phyloP scores from a whole-genome alignment of 2,797 vertebrate genomes.

The Gephyroberyx darwinii region DNA sequence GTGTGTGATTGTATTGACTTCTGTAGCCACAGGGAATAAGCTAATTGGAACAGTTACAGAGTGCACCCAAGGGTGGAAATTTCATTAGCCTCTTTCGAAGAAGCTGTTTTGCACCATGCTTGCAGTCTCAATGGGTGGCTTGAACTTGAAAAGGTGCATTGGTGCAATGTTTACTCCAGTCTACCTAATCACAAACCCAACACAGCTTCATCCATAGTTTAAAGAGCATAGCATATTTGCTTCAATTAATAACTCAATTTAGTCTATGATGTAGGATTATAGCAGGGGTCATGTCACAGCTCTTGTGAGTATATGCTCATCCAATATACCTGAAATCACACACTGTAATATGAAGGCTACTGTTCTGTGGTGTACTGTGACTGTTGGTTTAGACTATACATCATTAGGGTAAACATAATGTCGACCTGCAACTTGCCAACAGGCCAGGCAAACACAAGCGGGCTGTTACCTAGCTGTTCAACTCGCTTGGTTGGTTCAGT shows the following conservation, averaged over 20 bases:
- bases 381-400: not conserved
- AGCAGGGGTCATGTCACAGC: not conserved
- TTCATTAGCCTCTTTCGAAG: slow-evolving; percentile 45
- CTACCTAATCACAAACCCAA: not conserved
- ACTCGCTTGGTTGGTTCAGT: not conserved
- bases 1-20: slow-evolving; percentile 7
- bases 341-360: not conserved
- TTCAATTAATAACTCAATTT: no score
- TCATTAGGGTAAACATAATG: not conserved
- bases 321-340: not conserved
- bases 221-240: not conserved
- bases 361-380: not conserved
- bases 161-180: not conserved
- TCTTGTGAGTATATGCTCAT: not conserved
- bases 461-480: not conserved
- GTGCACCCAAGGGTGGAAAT: slow-evolving; percentile 37
- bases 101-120: slow-evolving; percentile 13
- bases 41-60: slow-evolving; percentile 43
- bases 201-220: not conserved
- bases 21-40: slow-evolving; percentile 19
- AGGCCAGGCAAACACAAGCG: not conserved
- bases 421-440: not conserved
- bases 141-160: slow-evolving; percentile 25
- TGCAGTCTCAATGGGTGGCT: not conserved
- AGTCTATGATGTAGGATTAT: no score